These are phyloP conservation scores for Agapornis canus DNA, from an alignment of 2,797 vertebrate species.

Conservation along the genomic window DNA sequence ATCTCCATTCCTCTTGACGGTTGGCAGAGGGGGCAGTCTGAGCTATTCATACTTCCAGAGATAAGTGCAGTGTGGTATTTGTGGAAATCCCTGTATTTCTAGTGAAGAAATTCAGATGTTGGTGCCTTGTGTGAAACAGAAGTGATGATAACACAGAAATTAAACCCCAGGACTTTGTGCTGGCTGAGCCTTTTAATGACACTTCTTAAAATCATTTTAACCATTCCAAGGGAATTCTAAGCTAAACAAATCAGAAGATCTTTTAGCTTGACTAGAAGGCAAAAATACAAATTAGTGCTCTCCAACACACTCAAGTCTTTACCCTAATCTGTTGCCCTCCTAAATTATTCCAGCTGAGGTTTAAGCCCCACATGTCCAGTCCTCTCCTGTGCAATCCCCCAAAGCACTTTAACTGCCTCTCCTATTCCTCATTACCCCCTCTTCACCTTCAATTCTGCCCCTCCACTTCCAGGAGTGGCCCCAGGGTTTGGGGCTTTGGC, in stretches of 20 bases:
- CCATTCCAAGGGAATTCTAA: background rate
- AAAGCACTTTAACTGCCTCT: background rate
- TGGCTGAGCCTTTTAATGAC: background rate
- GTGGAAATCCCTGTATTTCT: background rate
- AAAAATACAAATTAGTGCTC: background rate
- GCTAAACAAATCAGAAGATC: background rate
- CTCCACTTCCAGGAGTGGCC: background rate
- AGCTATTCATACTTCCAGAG: conserved; percentile 12
- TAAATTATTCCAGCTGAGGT: background rate
- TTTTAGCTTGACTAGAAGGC: background rate
- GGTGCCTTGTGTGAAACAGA: background rate
- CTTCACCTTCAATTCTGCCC: background rate
- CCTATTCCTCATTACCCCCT: background rate
- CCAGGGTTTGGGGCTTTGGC: background rate
- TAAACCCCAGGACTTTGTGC: background rate
- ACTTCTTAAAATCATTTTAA: background rate
- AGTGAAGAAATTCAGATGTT: background rate
- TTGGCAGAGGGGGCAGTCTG: background rate
- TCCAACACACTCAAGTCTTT: background rate
- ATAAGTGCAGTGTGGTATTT: background rate
- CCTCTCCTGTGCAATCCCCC: background rate
- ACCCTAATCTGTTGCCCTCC: background rate
- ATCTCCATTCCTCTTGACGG: conserved; percentile 27
- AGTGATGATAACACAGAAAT: background rate
- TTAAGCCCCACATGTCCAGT: background rate